Conservation (phyloP, 2,888 invertebrate genomes). For the Harmothoe impar region DNA sequence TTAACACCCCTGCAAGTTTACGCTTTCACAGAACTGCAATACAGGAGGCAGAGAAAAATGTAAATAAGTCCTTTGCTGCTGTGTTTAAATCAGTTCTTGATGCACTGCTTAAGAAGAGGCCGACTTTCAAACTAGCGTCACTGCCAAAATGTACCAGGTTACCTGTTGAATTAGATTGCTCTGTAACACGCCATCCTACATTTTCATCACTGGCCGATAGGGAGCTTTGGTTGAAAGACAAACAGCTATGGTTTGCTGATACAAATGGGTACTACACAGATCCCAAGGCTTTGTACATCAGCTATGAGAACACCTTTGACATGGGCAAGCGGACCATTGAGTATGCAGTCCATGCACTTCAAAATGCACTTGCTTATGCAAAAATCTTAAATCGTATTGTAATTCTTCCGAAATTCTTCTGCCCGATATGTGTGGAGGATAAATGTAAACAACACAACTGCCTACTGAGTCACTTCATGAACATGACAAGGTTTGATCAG, state of each 20-base stretch:
- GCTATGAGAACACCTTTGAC: slow-evolving; percentile 11
- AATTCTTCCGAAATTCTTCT: slow-evolving; percentile 46
- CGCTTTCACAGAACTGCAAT: background rate
- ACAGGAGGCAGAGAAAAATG: background rate
- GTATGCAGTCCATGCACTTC: slow-evolving; percentile 23
- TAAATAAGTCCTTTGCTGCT: slow-evolving; percentile 4
- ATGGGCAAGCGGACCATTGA: slow-evolving; percentile 10
- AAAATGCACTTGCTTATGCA: slow-evolving; percentile 36
- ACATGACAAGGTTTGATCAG: slow-evolving; percentile 30
- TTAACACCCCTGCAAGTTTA: background rate
- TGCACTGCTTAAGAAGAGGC: too few relatives aligned
- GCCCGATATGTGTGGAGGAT: background rate
- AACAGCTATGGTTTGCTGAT: slow-evolving; percentile 20
- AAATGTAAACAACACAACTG: background rate
- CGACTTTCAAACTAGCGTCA: too few relatives aligned
- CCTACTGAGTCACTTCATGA: background rate
- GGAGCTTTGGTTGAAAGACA: slow-evolving; percentile 4
- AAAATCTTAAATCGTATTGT: background rate
- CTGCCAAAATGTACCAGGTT: background rate
- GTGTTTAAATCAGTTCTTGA: background rate
- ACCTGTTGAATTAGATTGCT: background rate
- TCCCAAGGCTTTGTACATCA: background rate
- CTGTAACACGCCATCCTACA: background rate
- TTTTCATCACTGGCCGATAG: background rate
- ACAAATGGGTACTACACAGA: background rate